Percentiles rank a stretch among this genome's conserved stretches.
Evolutionary conservation across 2,797 vertebrate genomes (phyloP).

Genomic region (Craterocephalus amniculus): DNA sequence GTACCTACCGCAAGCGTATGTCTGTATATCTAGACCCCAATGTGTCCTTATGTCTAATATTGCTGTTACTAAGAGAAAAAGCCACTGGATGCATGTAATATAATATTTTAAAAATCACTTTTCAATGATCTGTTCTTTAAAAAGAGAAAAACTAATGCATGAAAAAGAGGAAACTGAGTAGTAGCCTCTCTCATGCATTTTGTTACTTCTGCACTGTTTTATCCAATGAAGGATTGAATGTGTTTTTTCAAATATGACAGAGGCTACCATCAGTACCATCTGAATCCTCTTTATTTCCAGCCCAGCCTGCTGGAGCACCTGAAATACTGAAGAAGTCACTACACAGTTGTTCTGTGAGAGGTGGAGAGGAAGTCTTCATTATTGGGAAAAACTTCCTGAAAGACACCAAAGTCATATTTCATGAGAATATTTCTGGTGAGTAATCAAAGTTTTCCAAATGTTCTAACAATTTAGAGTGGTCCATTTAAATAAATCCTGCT

Average conservation of each 20-base stretch:
- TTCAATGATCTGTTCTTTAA: not conserved
- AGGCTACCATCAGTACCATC: not conserved
- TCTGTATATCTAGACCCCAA: not conserved
- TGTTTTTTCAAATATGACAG: not conserved
- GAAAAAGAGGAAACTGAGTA: not conserved
- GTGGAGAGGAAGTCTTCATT: conserved; percentile 96
- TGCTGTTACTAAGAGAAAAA: not conserved
- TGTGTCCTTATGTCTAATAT: not conserved
- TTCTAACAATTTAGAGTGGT: not conserved
- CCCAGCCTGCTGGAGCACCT: conserved; percentile 97
- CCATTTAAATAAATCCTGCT: not conserved
- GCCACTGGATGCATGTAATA: not conserved
- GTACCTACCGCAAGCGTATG: not conserved
- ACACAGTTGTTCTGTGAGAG: conserved; percentile 92
- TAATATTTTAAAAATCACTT: not conserved
- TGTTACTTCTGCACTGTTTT: not conserved
- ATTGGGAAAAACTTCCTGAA: conserved; percentile 99
- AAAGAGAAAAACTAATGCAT: not conserved
- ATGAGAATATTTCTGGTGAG: conserved; percentile 93
- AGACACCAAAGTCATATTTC: conserved; percentile 99
- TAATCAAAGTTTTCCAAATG: not conserved
- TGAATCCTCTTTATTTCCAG: conserved; percentile 73
- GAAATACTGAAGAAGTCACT: conserved; percentile 99
- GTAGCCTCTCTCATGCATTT: not conserved
- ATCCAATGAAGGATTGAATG: not conserved